Conservation (phyloP, 1,140 invertebrate species). For the Grapholita molesta region DNA sequence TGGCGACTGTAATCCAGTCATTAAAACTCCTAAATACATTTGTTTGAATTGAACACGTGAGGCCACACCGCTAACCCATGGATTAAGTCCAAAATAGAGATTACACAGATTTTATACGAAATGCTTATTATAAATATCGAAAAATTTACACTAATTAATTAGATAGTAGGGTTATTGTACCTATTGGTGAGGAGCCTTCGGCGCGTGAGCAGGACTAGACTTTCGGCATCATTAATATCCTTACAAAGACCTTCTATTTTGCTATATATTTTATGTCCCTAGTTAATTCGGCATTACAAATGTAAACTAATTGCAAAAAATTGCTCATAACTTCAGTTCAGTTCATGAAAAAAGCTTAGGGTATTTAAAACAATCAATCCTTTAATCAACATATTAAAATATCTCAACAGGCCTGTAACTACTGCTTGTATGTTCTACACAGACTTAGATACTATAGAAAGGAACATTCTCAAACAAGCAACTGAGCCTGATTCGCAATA, state of each 20-base stretch:
- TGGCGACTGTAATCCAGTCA: slow-evolving; percentile 56
- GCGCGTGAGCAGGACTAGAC: slow-evolving; percentile 28
- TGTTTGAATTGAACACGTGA: slow-evolving; percentile 63
- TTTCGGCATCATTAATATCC: neutral
- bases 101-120: slow-evolving; percentile 25
- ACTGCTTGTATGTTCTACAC: neutral
- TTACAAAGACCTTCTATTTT: neutral
- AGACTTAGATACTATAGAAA: slow-evolving; percentile 7
- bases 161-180: slow-evolving; percentile 26
- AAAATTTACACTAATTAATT: slow-evolving; percentile 31
- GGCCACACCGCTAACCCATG: slow-evolving; percentile 32
- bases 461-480: neutral
- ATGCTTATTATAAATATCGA: slow-evolving; percentile 21
- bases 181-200: slow-evolving; percentile 18
- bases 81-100: slow-evolving; percentile 19
- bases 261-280: slow-evolving; percentile 9
- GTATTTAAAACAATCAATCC: neutral
- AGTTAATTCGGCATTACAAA: slow-evolving; percentile 9
- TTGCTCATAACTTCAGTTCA: neutral
- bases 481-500: neutral
- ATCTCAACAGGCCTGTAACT: neutral
- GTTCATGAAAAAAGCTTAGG: neutral
- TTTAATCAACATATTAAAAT: neutral
- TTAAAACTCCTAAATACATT: slow-evolving; percentile 50
- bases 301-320: neutral